Conservation (phyloP, 2,113 vertebrate genomes). For the Prinia subflava region DNA sequence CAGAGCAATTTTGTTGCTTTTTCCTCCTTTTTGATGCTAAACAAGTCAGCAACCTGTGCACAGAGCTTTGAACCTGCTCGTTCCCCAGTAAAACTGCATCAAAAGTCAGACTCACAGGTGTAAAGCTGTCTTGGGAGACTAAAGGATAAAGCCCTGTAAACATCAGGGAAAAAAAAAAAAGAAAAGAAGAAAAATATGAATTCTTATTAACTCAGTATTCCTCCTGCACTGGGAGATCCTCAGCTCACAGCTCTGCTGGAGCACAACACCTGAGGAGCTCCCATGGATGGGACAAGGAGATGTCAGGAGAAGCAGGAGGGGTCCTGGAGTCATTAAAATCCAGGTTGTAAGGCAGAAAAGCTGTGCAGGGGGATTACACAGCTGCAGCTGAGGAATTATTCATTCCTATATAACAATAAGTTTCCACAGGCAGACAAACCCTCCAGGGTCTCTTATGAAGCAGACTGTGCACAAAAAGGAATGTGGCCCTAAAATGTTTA, state of each 20-base stretch:
- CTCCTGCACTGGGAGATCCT: not conserved
- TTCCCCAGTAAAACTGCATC: not conserved
- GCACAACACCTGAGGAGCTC: not conserved
- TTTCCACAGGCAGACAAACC: not conserved
- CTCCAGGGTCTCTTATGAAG: not conserved
- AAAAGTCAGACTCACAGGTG: not conserved
- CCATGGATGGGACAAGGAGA: accelerated
- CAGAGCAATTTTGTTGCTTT: not conserved
- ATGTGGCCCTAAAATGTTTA: slow-evolving; percentile 32
- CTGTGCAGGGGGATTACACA: not conserved
- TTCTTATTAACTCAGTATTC: not conserved
- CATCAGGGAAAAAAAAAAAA: accelerated
- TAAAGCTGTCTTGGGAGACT: not conserved
- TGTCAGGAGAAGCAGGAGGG: not conserved
- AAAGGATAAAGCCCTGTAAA: not conserved
- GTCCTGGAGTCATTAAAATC: not conserved
- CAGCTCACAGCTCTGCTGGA: not conserved
- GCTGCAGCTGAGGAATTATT: not conserved
- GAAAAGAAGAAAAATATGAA: not conserved
- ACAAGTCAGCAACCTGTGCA: not conserved
- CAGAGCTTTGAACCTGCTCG: not conserved
- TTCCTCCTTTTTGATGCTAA: not conserved
- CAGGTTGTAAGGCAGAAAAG: not conserved
- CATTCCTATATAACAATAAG: not conserved
- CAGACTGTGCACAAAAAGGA: not conserved